Evolutionary conservation across 2,888 invertebrate genomes (phyloP), one percentile per base, ranked within the genome.

Genomic region (Metalampra italica): DNA sequence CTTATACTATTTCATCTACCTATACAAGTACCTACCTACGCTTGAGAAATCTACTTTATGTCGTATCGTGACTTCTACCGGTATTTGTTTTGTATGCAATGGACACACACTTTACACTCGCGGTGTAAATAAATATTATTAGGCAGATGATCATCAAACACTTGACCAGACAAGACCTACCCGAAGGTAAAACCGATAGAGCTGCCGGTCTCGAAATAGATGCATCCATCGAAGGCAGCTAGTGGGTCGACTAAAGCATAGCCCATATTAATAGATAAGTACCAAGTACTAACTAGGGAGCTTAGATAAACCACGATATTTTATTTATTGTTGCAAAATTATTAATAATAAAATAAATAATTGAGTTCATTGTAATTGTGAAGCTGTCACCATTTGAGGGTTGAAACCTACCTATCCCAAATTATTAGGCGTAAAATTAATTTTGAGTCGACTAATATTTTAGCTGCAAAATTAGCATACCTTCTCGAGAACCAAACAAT

Each of bases 111-210:
- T 29, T 22, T 22, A 22, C 22, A 22, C 22, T 11, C 40, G 39
- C 34, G 49, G 45, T 42, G 39, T 51, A 56, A 53, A 59, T 50
- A 56, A 52, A 53, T 56, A 52, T 50, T 55, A 52, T 49, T 57
- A 59, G 60, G 53, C 55, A 60, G 49, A 60, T 51, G 57, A 58
- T 63, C 61, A 61, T 60, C 52, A 64, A 62, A 58, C 56, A 57
- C 49, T 52, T 56, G 46, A 50, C 37, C 57, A 52, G 52, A 53
- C 63, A 49, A 63, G 75, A 77, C 75, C 77, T 78, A 78, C 75
- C 76, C 68, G 71, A 80, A 75, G 62, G 58, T 60, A 37, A 64
- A 71, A 63, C 66, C 67, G 54, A 65, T 71, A 60, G 64, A 53
- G 57, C 54, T 45, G n/a, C n/a, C 15, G 29, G 8, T 29, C 15